phyloP scores from a whole-genome alignment of 2,888 invertebrate species.

The Agrotis segetum region DNA sequence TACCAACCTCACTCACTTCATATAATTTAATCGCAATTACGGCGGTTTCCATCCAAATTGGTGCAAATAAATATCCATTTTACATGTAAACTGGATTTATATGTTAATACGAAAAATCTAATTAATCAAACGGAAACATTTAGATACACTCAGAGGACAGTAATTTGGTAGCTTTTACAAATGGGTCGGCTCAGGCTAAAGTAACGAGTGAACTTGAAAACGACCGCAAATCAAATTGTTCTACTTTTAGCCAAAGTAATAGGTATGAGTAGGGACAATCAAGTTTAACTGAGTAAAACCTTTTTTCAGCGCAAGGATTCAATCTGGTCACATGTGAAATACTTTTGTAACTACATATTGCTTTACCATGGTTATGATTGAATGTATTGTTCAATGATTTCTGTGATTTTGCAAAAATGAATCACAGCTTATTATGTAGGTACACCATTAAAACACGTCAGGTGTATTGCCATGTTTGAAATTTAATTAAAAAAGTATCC shows the following conservation, averaged over 20 bases:
- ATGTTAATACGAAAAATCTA: constrained; percentile 65
- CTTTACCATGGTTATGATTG: neutral
- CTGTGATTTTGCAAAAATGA: neutral
- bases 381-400: neutral
- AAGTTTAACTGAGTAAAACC: constrained; percentile 25
- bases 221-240: constrained; percentile 52
- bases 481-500: neutral
- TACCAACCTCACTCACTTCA: constrained; percentile 28
- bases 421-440: neutral
- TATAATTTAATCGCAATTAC: constrained; percentile 64
- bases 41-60: constrained; percentile 47
- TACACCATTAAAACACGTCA: no score
- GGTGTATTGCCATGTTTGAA: no score
- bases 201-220: constrained; percentile 56
- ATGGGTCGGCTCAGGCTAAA: constrained; percentile 44
- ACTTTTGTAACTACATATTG: neutral
- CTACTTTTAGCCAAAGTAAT: constrained; percentile 32
- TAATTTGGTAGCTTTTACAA: constrained; percentile 44
- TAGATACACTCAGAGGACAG: constrained; percentile 20
- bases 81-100: constrained; percentile 67
- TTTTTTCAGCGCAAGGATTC: constrained; percentile 5
- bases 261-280: constrained; percentile 10
- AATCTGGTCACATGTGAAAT: neutral
- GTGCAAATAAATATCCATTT: constrained; percentile 63
- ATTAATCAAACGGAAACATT: constrained; percentile 62